phyloP scores from a whole-genome alignment of 2,888 invertebrate species.

The Sceliomorpha sp. region DNA sequence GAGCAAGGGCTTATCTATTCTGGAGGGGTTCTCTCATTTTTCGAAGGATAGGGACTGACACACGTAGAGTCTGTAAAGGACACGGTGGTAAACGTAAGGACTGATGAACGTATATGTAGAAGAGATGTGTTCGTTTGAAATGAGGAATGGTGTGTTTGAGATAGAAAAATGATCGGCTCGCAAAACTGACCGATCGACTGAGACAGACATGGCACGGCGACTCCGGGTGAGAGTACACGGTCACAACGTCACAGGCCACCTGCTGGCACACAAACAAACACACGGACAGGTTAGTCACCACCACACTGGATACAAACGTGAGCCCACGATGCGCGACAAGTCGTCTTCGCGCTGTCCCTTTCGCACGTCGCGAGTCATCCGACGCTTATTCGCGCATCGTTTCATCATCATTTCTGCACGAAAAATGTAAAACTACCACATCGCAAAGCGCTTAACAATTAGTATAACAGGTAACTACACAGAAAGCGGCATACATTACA shows the following conservation, averaged over 20 bases:
- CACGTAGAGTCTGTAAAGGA: no score
- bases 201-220: conserved; percentile 80
- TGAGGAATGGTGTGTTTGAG: conserved; percentile 15
- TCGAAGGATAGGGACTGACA: no score
- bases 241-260: conserved; percentile 81
- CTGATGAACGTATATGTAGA: neutral
- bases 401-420: neutral
- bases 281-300: conserved; percentile 81
- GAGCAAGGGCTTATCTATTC: no score
- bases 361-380: neutral
- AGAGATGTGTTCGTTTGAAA: conserved; percentile 36
- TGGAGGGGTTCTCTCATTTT: no score
- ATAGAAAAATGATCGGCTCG: conserved; percentile 62
- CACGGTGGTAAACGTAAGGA: neutral
- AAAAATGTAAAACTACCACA: neutral
- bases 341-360: conserved; percentile 4
- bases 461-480: no score
- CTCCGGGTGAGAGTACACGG: conserved; percentile 79
- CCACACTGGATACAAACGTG: conserved; percentile 70
- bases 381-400: neutral
- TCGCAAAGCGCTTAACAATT: no score
- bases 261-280: conserved; percentile 81
- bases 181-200: conserved; percentile 67
- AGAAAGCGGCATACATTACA: no score
- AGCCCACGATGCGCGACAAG: conserved; percentile 11